Evolutionary conservation across 2,888 invertebrate species (phyloP), one percentile per base, ranked within the genome.

Genomic region (Macropis europaea): DNA sequence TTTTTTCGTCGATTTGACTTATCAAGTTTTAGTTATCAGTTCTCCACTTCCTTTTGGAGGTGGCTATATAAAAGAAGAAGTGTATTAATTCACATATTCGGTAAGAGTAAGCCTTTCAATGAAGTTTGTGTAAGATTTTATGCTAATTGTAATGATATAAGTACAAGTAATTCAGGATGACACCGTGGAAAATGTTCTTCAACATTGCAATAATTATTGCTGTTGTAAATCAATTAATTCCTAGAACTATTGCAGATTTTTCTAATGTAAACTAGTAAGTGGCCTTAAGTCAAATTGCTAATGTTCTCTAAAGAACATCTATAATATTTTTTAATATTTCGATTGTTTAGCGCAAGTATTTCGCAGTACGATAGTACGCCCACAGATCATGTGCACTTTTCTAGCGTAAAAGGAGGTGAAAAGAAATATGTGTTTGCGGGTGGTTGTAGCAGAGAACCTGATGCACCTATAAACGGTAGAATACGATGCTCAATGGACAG

Each of bases 21-120:
- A 86, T 87, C 86, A 77, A 73, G 38, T 32, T 71, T 57, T 73
- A 53, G 59, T 74, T 83, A 85, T 86, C 86, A 68, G 72, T 68
- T 70, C 69, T 77, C 83, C 76, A 76, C 75, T 87, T 87, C 87
- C 87, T 86, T 78, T 53, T 57, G 17, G 71, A 77, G 50, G 60
- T 72, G 57, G 47, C 52, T 82, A 78, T 81, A 84, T 81, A 82
- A 74, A 67, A 69, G 68, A 43, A 53, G 34, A 42, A 64, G 15
- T 43, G 5, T 4, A 34, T 73, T 66, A 48, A 45, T 19, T 50
- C 5, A 9, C n/a, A 22, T 66, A 60, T 50, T 71, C 32, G 43
- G 13, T 3, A 15, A 53, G 26, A 32, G 22, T 26, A 7, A 48
- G 3, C 9, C 38, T 40, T n/a, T 4, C 2, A 22, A 36, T 17